Evolutionary conservation across 2,113 vertebrate genomes (phyloP).

Genomic region (Macquaria ambigua): DNA sequence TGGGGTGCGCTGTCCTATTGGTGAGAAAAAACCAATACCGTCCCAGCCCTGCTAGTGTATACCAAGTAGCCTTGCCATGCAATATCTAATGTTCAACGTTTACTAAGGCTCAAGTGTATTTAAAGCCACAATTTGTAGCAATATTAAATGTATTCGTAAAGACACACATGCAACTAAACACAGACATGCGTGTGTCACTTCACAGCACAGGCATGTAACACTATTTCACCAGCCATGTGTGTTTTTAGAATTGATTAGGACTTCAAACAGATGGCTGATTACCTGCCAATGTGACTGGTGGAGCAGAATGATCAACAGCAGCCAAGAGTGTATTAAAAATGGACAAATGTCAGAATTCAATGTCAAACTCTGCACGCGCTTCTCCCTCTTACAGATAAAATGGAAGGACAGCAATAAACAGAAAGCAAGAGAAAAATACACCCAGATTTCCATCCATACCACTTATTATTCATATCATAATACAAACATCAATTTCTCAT

Average conservation of each 20-base stretch:
- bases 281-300: not conserved
- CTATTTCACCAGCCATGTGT: not conserved
- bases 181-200: not conserved
- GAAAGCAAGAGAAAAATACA: not conserved
- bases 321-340: not conserved
- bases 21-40: not conserved
- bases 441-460: not conserved
- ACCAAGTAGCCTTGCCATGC: not conserved
- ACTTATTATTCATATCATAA: not conserved
- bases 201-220: not conserved
- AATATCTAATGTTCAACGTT: not conserved
- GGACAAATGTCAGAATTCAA: not conserved
- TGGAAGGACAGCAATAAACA: not conserved
- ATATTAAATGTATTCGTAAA: not conserved
- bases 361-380: not conserved
- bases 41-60: not conserved
- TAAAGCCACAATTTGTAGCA: not conserved
- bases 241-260: not conserved
- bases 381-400: not conserved
- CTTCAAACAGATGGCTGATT: not conserved
- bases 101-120: not conserved
- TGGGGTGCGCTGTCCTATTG: constrained; percentile 19
- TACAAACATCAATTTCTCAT: constrained; percentile 1
- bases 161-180: not conserved
- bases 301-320: not conserved